Evolutionary conservation across 2,113 vertebrate species (phyloP), one percentile per base, ranked within the genome.

Genomic region (Fulica atra): DNA sequence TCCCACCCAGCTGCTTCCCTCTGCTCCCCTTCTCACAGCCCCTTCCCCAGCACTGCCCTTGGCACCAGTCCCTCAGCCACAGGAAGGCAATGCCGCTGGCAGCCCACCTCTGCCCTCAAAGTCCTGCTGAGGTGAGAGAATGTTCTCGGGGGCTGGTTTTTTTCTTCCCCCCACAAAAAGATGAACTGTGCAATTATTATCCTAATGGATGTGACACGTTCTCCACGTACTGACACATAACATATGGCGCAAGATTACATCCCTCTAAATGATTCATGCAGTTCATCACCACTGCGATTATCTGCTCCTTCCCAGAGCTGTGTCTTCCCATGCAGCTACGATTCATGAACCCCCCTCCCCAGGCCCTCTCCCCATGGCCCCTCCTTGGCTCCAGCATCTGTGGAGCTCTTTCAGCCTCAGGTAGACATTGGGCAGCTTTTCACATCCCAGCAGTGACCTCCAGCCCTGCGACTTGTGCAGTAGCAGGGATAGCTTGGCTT

Each of bases 251-350:
- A 11, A 73, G 81, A 94, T 88, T 88, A 88, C 81, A 42, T 89
- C 88, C 90, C 64, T 92, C 85, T 93, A 54, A 93, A 93, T 88
- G 82, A 93, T 94, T 96, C 92, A 93, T 86, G 81, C 74, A 66
- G 89, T 92, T 95, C 95, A 83, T 94, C 88, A 73, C 76, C 64
- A 20, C 79, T 4, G 6, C 0, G 10, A 93, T 69, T 81, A 74
- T 83, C 89, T 80, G 70, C 71, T 87, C 36, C 82, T 86, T 64
- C 46, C 71, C 76, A 35, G 42, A 86, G 71, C 68, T 0, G 0
- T 19, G 33, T 13, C 92, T 92, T 61, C 79, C 38, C 38, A 28
- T 61, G 31, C 17, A 53, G 81, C 31, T 48, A 40, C 59, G 50
- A 73, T 31, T 59, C 66, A 40, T 1, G 4, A 4, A 46, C 44